These are phyloP conservation scores for Neoscelio sp. DNA, from an alignment of 2,888 invertebrate species.

Conservation along the genomic window DNA sequence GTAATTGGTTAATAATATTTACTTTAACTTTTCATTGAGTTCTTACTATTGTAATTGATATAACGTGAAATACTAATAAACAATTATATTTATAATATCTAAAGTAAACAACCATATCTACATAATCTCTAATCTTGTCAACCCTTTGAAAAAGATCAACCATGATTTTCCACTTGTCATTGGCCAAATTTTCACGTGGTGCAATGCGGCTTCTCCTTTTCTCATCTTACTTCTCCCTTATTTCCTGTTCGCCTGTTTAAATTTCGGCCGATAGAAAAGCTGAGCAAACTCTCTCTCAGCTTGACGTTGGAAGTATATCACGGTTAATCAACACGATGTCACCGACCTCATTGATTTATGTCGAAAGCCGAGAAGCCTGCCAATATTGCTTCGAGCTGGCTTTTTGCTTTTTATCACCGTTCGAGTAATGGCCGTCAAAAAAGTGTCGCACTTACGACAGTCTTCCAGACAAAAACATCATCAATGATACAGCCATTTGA, in stretches of 20 bases:
- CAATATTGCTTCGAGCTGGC: slow-evolving; percentile 67
- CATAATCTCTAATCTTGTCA: no score
- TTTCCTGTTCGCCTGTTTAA: slow-evolving; percentile 40
- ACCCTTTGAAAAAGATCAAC: slow-evolving; percentile 26
- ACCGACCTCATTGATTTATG: slow-evolving; percentile 72
- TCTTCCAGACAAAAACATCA: slow-evolving; percentile 22
- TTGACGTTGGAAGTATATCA: slow-evolving; percentile 73
- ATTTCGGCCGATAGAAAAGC: slow-evolving; percentile 47
- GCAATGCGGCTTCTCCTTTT: slow-evolving; percentile 1
- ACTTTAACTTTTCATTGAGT: no score
- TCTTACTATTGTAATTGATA: no score
- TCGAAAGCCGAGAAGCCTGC: slow-evolving; percentile 69
- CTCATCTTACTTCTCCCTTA: slow-evolving; percentile 35
- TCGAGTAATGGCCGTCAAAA: slow-evolving; percentile 46
- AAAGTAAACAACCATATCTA: no score
- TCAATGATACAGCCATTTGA: slow-evolving; percentile 36
- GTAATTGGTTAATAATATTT: no score
- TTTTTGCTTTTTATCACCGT: slow-evolving; percentile 46
- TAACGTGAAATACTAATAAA: no score
- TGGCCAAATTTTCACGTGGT: slow-evolving; percentile 21
- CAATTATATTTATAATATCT: no score
- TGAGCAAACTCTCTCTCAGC: slow-evolving; percentile 49
- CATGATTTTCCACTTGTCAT: slow-evolving; percentile 19
- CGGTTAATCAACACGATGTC: slow-evolving; percentile 74
- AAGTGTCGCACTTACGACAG: slow-evolving; percentile 41